Conservation (phyloP, 2,797 vertebrate genomes). For the Xenentodon cancila region DNA sequence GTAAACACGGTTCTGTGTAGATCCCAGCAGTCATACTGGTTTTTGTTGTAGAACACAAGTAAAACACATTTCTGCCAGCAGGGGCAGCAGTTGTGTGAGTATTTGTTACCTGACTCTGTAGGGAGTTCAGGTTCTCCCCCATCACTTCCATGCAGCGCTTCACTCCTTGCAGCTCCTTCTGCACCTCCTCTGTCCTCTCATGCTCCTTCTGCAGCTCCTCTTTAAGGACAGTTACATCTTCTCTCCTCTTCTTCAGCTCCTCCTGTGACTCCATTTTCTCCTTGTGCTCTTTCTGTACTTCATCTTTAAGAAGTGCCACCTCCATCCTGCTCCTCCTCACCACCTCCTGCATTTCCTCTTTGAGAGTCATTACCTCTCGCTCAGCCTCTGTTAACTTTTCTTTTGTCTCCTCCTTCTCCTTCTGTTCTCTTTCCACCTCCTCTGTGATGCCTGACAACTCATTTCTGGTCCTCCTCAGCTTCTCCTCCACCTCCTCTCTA, state of each 20-base stretch:
- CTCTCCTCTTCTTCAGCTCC: conserved; percentile 2
- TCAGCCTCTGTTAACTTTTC: conserved; percentile 2
- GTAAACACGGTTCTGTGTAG: too few species aligned
- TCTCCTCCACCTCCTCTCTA: conserved; percentile 1
- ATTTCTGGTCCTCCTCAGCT: conserved; percentile 3
- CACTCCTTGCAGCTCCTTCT: conserved; percentile 28
- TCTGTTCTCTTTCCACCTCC: conserved; percentile 46
- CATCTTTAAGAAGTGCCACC: conserved; percentile 17
- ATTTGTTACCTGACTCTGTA: conserved; percentile 45
- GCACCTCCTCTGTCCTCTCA: conserved; percentile 10
- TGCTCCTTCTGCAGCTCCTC: conserved; percentile 24
- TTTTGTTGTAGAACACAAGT: too few species aligned
- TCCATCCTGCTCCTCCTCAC: not conserved
- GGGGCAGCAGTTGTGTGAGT: not conserved
- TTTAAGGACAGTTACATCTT: not conserved
- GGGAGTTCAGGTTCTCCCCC: conserved; percentile 29
- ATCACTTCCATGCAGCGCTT: conserved; percentile 24
- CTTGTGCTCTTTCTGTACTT: conserved; percentile 1
- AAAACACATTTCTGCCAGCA: not conserved
- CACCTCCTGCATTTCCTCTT: conserved; percentile 11
- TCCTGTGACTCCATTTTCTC: not conserved
- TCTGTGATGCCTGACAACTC: conserved; percentile 28
- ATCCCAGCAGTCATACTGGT: too few species aligned
- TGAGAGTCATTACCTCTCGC: not conserved
- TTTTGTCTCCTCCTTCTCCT: conserved; percentile 31